Base-by-base conservation (phyloP, 2,888 invertebrate genomes). In the Exephanes ischioxanthus region DNA sequence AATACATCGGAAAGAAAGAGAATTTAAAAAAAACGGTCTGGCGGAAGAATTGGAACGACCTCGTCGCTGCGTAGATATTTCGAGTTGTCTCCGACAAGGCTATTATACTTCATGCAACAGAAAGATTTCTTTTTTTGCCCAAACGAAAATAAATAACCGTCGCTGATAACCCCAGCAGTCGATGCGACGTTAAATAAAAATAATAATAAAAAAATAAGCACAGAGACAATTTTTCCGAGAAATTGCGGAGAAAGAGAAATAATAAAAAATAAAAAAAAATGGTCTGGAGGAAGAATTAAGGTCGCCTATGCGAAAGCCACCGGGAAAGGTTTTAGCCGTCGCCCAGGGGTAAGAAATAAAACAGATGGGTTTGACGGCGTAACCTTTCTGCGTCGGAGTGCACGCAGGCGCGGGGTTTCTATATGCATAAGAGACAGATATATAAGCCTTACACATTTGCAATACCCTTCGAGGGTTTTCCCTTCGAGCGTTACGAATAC, bases 251-350 rank as follows among this genome's bases (percentile, higher is more conserved):
- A 9, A 22, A 22, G 53, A 19, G 7, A 55, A 55, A 37, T 6
- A 37, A 37, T n/a, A n/a, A n/a, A n/a, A n/a, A n/a, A n/a, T n/a
- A 1, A 37, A 37, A 37, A 9, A 37, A 37, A 37, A 37, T 19
- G 2, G 58, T 19, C 22, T 26, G 4, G 9, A 58, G 26, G 26
- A 37, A 22, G 58, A 58, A 58, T 58, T 58, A 58, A 58, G 58
- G 58, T 58, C 58, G 58, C 55, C 19, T 22, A 11, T 9, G 55
- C 55, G 55, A 55, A 22, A 55, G 19, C 22, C 19, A 22, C 55
- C 45, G 22, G 55, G 19, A 55, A 55, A 22, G 55, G 58, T 58
- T 58, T 22, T 26, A 58, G 58, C 58, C 11, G 58, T 58, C 58
- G 58, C 11, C 19, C 58, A 9, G 5, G 26, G 58, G 26, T 22